Evolutionary conservation across 2,888 invertebrate genomes (phyloP), one percentile per base, ranked within the genome.

Genomic region (Eupithecia centaureata): DNA sequence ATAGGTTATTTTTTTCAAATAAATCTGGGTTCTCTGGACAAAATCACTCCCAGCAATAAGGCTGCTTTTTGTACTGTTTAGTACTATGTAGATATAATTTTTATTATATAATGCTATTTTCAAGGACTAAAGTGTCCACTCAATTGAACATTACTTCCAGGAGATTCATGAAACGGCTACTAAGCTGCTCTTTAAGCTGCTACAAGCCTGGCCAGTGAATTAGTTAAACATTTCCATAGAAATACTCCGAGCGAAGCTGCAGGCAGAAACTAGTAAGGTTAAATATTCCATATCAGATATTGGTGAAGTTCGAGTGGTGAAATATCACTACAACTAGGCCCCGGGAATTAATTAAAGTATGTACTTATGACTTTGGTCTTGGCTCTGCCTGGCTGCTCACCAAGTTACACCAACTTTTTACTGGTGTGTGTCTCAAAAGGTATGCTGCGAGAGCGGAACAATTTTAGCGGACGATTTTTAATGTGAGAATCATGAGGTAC

Each of bases 401-500:
- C 77, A 79, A 72, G 76, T 74, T 74, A 64, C 64, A 61, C 67
- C 70, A 86, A 86, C 79, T 85, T 86, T 86, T 87, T 86, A 85
- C 78, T 77, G 79, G 80, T 77, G 82, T 76, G 71, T 38, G 47
- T 57, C 35, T 57, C 18, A 10, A 5, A 27, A 61, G 42, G 27
- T 70, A 8, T 35, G 62, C 13, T 32, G 22, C 60, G 4, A 15
- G 10, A 65, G 62, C 61, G 68, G 65, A 69, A 5, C 5, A 12
- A 5, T 47, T 22, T 15, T 15, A 56, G 59, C 38, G 67, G 59
- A 65, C 5, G 15, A 5, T 35, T 35, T 38, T 38, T n/a, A 2
- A 38, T 18, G n/a, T 7, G 7, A 8, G 38, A n/a, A 38, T 38
- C n/a, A n/a, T n/a, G n/a, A n/a, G n/a, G n/a, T n/a, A n/a, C n/a